Conservation (phyloP, 2,113 vertebrate genomes). For the Labrus mixtus region DNA sequence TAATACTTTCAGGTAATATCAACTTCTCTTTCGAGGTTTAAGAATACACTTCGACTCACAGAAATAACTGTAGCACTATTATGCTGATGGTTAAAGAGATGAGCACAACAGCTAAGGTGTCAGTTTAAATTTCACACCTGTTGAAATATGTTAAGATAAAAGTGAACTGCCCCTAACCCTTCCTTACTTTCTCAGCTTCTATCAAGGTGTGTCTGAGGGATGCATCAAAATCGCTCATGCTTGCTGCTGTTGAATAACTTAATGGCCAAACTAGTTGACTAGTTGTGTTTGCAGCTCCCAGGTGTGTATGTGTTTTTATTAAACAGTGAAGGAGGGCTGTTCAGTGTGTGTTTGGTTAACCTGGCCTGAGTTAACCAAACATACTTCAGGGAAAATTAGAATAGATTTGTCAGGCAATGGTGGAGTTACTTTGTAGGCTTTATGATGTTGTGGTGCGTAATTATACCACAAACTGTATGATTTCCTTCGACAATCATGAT, state of each 20-base stretch:
- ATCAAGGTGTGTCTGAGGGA: conserved; percentile 19
- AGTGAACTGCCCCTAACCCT: not conserved
- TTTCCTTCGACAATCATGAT: not conserved
- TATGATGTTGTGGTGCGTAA: not conserved
- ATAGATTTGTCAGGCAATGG: not conserved
- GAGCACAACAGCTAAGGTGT: not conserved
- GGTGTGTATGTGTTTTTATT: conserved; percentile 6
- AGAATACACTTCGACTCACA: not conserved
- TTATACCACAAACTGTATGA: not conserved
- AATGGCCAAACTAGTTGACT: not conserved
- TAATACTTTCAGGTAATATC: not conserved
- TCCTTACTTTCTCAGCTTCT: not conserved
- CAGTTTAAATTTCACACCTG: conserved; percentile 23
- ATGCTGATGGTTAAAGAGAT: not conserved
- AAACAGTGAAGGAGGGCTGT: conserved; percentile 6
- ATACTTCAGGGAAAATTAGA: not conserved
- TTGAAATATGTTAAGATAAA: not conserved
- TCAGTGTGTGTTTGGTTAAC: not conserved
- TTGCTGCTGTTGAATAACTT: conserved; percentile 22
- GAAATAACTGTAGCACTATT: not conserved
- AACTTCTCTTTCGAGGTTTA: not conserved
- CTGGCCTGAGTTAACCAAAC: not conserved
- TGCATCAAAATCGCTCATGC: conserved; percentile 1
- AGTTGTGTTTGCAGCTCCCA: not conserved
- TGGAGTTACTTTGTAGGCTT: not conserved